phyloP scores from a whole-genome alignment of 2,113 vertebrate genomes.

The Oriolus oriolus region DNA sequence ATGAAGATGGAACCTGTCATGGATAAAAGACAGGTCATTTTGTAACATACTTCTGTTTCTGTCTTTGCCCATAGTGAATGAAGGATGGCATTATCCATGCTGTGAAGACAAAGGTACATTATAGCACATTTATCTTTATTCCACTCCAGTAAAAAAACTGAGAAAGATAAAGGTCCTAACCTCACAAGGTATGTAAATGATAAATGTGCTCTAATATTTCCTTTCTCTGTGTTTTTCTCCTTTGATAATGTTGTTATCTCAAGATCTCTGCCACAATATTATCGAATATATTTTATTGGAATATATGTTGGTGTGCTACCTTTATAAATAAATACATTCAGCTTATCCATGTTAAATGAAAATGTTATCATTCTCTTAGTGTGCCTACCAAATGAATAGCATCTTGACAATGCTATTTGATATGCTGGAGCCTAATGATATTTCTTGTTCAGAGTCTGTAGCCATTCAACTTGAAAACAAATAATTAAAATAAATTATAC shows the following conservation, averaged over 20 bases:
- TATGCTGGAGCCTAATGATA: background rate
- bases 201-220: constrained; percentile 29
- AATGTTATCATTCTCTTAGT: background rate
- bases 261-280: background rate
- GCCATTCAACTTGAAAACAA: constrained; percentile 66
- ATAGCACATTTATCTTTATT: constrained; percentile 34
- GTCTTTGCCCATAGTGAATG: background rate
- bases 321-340: constrained; percentile 30
- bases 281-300: background rate
- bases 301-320: background rate
- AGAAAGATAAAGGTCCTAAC: constrained; percentile 30
- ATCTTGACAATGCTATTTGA: background rate
- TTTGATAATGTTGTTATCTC: background rate
- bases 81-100: background rate
- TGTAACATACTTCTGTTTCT: constrained; percentile 3
- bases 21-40: background rate
- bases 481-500: constrained; percentile 76
- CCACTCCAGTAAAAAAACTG: constrained; percentile 28
- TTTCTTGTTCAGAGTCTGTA: constrained; percentile 45
- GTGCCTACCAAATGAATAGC: background rate
- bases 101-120: background rate
- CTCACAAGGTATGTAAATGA: constrained; percentile 39
- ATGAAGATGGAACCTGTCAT: background rate
- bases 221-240: background rate
- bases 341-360: background rate